Base-by-base conservation (phyloP, 2,888 invertebrate species). In the Ctena decussata region DNA sequence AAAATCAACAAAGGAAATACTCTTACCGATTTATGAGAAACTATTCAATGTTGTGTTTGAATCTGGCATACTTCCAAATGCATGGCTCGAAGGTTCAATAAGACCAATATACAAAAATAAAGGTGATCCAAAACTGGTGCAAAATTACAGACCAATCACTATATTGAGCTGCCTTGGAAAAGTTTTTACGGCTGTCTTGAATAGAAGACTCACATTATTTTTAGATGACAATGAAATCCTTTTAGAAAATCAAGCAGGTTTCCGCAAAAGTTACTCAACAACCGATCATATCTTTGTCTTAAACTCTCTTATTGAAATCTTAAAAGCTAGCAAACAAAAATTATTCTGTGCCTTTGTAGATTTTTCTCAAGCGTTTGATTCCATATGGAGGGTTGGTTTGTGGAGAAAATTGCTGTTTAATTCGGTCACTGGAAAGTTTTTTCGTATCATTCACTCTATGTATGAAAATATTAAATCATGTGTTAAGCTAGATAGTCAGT, bases 381-480 rank as follows among this genome's bases (percentile, higher is more conserved):
- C 57, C 30, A 49, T 49, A 8, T 69, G 69, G 69, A 12, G 69
- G 27, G 37, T n/a, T 35, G 69, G 69, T 37, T 18, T 73, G 18
- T 73, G 73, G 73, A 5, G 44, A 24, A 73, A 44, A 73, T 27
- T 73, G 30, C n/a, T 73, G 1, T 30, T 39, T 27, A 49, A 44
- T 73, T 18, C 12, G n/a, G 35, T 73, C 2, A 32, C 2, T 3
- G 49, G 73, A 6, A 73, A 73, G 46, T 73, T 73, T 21, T 73
- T 44, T 27, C 30, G 41, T 21, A n/a, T 73, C 2, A 46, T 73
- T 21, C 39, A 44, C 30, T 35, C 8, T 70, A 78, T 83, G 57
- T 81, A 75, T 74, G 37, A 32, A 39, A 76, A 72, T 65, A 77
- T 85, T n/a, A 75, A 74, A 76, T 75, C 85, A 41, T 85, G 81